Evolutionary conservation across 1,140 invertebrate genomes (phyloP).

Genomic region (Macrobrachium rosenbergii): DNA sequence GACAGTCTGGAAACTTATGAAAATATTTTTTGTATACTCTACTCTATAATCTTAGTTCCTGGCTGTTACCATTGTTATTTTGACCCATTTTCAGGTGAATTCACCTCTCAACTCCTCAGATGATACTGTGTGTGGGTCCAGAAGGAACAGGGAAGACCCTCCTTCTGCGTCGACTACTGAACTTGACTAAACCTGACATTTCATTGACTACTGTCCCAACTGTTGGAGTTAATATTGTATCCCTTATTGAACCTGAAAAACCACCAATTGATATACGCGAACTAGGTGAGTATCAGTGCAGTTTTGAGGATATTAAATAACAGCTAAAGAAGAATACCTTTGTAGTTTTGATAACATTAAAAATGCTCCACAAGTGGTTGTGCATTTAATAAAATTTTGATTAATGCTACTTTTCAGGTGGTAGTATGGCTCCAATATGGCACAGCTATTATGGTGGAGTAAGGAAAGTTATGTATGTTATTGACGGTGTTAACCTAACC

Average conservation of each 20-base stretch:
- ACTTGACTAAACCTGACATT: constrained; percentile 38
- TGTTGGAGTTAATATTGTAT: constrained; percentile 61
- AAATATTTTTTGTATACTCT: not conserved
- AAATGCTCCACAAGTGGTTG: constrained; percentile 30
- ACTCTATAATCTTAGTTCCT: not conserved
- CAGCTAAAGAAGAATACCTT: no score
- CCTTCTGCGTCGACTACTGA: constrained; percentile 48
- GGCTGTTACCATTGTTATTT: not conserved
- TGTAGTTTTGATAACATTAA: no score
- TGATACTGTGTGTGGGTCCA: constrained; percentile 63
- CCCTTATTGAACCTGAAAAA: constrained; percentile 36
- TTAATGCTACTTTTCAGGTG: constrained; percentile 32
- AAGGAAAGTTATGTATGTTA: constrained; percentile 54
- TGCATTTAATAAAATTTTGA: no score
- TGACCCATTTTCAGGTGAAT: not conserved
- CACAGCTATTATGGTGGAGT: constrained; percentile 58
- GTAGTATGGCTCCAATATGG: constrained; percentile 64
- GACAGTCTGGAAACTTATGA: no score
- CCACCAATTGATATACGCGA: constrained; percentile 59
- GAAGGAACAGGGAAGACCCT: constrained; percentile 65
- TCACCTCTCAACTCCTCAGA: not conserved
- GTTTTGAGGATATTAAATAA: not conserved
- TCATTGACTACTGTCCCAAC: constrained; percentile 58
- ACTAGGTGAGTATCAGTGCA: constrained; percentile 40
- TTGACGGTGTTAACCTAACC: constrained; percentile 57